phyloP scores from a whole-genome alignment of 1,140 invertebrate species.

The Gonioctena quinquepunctata region DNA sequence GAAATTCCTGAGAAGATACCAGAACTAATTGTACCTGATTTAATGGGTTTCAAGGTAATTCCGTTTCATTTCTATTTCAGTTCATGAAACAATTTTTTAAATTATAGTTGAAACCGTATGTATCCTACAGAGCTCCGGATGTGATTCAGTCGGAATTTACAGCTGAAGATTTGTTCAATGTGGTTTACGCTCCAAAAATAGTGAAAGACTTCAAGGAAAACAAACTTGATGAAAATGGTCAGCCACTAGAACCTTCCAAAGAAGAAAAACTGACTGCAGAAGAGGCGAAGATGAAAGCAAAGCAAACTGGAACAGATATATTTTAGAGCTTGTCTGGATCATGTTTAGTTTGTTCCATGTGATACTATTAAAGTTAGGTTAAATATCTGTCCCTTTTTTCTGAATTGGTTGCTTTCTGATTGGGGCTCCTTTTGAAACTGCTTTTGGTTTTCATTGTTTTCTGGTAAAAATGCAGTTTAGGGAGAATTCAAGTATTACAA shows the following conservation, averaged over 20 bases:
- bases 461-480: too few species aligned
- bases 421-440: too few species aligned
- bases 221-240: slow-evolving; percentile 71
- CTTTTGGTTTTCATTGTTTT: too few species aligned
- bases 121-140: slow-evolving; percentile 80
- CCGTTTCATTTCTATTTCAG: too few species aligned
- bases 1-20: slow-evolving; percentile 87
- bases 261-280: slow-evolving; percentile 73
- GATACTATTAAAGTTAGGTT: too few species aligned
- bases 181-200: slow-evolving; percentile 82
- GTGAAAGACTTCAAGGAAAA: slow-evolving; percentile 73
- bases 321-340: slow-evolving; percentile 58
- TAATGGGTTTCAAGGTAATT: slow-evolving; percentile 70
- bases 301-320: slow-evolving; percentile 78
- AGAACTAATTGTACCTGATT: slow-evolving; percentile 88
- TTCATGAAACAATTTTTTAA: slow-evolving; percentile 37
- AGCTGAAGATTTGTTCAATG: slow-evolving; percentile 81
- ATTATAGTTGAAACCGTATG: slow-evolving; percentile 85
- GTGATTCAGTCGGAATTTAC: slow-evolving; percentile 81
- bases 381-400: too few species aligned
- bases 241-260: slow-evolving; percentile 70
- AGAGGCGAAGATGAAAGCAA: slow-evolving; percentile 70
- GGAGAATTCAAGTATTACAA: too few species aligned
- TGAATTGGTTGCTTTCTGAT: too few species aligned
- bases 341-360: too few species aligned